Base-by-base conservation (phyloP, 2,113 vertebrate species). In the Microcebus jonahi region DNA sequence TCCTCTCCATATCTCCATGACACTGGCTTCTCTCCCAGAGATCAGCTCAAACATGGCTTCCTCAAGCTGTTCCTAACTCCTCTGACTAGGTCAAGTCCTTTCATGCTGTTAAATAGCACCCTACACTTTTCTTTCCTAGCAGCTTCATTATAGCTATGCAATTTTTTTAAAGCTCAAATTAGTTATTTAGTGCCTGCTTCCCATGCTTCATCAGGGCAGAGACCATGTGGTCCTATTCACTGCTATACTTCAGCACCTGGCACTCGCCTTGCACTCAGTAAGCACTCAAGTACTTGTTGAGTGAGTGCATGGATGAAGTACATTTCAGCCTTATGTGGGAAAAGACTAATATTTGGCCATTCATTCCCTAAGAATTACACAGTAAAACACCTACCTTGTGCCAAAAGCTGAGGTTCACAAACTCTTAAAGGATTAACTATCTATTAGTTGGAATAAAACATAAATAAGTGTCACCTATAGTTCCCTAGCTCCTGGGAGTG, bases 351-450 rank as follows among this genome's bases (percentile, higher is more conserved):
- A 50, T 8, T 61, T 48, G 59, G 59, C 50, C 45, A 87, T 18
- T 81, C n/a, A 70, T n/a, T 96, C 39, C n/a, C 53, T 94, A 85
- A 83, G 48, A 45, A 77, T 88, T 82, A 70, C 39, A 86, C 13
- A 90, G 92, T 34, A 68, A 84, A 95, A 71, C 34, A 73, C 53
- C 63, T 68, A 42, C 5, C 8, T 42, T 2, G 12, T 50, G 50
- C 42, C 87, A 53, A 82, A 77, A 94, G 17, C 25, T 75, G 42
- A 73, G 27, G 29, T 79, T 95, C 39, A 57, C 20, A 91, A 94
- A 42, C 57, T 90, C 42, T 65, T 31, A 59, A 89, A 55, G 79
- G 13, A n/a, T 36, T 90, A 53, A 36, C 14, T 61, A 34, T 76
- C 76, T 39, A 45, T 75, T 31, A 68, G 31, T 45, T 42, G 36